A percentile compares a stretch with the other conserved stretches of the same genome.
phyloP scores from a whole-genome alignment of 2,797 vertebrate species.

The Argyrosomus regius region DNA sequence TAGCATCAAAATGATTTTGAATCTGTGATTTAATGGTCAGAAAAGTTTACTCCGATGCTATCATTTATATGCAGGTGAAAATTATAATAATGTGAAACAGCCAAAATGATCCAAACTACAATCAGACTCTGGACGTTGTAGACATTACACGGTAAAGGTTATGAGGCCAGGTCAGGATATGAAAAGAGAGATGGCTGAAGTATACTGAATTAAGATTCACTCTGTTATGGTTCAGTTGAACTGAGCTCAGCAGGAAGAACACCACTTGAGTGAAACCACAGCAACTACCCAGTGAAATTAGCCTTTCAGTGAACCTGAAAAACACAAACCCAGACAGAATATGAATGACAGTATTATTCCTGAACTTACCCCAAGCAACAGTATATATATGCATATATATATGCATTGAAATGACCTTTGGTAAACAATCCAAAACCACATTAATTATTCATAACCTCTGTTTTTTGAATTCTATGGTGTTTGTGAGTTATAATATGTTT shows the following conservation, averaged over 20 bases:
- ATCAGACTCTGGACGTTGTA: neutral
- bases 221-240: conserved; percentile 8
- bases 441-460: conserved; percentile 37
- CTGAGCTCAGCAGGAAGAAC: conserved; percentile 30
- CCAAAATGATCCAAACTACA: neutral
- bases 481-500: neutral
- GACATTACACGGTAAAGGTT: neutral
- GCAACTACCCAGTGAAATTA: conserved; percentile 13
- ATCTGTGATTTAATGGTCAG: no score
- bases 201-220: conserved; percentile 3
- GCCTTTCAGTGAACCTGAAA: conserved; percentile 28
- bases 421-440: conserved; percentile 15
- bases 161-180: neutral
- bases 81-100: neutral
- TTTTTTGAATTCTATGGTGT: conserved; percentile 5
- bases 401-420: conserved; percentile 11
- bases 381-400: neutral
- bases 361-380: neutral
- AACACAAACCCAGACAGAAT: conserved; percentile 32
- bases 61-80: neutral
- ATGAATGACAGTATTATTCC: conserved; percentile 26
- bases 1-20: no score
- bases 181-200: neutral
- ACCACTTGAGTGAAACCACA: conserved; percentile 5
- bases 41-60: no score